These are phyloP conservation scores for Puma concolor DNA, from an alignment of 2,113 vertebrate species.

Conservation along the genomic window DNA sequence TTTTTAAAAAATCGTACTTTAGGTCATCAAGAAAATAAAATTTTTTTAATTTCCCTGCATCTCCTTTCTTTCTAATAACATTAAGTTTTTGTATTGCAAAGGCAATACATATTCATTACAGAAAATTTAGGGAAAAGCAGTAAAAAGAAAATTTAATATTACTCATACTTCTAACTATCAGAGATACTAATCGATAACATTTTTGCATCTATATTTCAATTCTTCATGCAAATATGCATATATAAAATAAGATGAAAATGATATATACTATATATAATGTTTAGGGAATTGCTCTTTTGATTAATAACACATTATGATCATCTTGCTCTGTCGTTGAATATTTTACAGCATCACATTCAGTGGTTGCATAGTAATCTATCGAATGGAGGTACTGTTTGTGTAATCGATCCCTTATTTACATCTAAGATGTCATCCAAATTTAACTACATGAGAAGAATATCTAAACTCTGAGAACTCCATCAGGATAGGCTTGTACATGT, in stretches of 20 bases:
- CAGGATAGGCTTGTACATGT: neutral
- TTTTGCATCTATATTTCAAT: slow-evolving; percentile 48
- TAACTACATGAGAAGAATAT: neutral
- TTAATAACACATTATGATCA: neutral
- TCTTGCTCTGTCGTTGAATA: neutral
- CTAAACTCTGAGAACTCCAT: neutral
- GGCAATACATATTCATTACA: slow-evolving; percentile 50
- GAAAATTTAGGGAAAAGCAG: slow-evolving; percentile 52
- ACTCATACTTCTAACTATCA: slow-evolving; percentile 22
- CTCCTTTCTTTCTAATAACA: slow-evolving; percentile 38
- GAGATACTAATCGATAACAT: slow-evolving; percentile 50
- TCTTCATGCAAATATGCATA: slow-evolving; percentile 12
- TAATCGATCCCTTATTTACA: neutral
- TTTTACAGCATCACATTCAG: neutral
- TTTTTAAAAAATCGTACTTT: neutral
- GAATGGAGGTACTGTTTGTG: neutral
- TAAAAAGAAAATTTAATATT: slow-evolving; percentile 56
- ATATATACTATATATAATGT: neutral
- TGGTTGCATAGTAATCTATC: neutral
- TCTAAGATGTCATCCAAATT: neutral
- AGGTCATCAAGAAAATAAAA: slow-evolving; percentile 13
- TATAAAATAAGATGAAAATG: slow-evolving; percentile 33
- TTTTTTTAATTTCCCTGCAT: neutral
- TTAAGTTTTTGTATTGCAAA: slow-evolving; percentile 43
- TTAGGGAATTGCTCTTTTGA: neutral